Percentiles rank a stretch among this genome's conserved stretches.
phyloP scores from a whole-genome alignment of 2,113 vertebrate species.

The Nesoenas mayeri region DNA sequence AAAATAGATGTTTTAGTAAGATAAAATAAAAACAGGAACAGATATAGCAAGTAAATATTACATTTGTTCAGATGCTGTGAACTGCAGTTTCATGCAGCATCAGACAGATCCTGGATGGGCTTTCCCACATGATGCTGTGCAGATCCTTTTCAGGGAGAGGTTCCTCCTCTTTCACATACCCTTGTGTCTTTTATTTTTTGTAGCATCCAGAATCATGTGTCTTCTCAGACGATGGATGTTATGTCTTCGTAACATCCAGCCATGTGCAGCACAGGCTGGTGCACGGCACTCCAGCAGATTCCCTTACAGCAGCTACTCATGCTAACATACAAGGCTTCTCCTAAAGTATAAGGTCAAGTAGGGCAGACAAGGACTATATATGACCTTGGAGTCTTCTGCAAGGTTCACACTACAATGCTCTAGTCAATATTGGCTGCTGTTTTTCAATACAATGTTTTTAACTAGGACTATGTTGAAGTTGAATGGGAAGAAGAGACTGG shows the following conservation, averaged over 20 bases:
- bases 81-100: background rate
- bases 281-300: background rate
- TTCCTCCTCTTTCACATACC: background rate
- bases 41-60: background rate
- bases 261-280: background rate
- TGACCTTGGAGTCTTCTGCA: background rate
- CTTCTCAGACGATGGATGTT: background rate
- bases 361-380: background rate
- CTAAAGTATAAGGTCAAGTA: background rate
- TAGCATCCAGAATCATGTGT: background rate
- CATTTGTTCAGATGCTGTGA: rapidly evolving
- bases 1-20: background rate
- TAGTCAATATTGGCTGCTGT: background rate
- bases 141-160: background rate
- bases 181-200: background rate
- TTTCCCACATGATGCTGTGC: background rate
- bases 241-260: background rate
- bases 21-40: background rate
- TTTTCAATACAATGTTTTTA: background rate
- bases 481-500: background rate
- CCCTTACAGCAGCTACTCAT: background rate
- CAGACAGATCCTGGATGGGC: background rate
- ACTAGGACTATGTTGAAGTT: background rate
- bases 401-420: background rate
- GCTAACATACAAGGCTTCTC: background rate